phyloP scores from a whole-genome alignment of 2,888 invertebrate species.

The Noctua janthina region DNA sequence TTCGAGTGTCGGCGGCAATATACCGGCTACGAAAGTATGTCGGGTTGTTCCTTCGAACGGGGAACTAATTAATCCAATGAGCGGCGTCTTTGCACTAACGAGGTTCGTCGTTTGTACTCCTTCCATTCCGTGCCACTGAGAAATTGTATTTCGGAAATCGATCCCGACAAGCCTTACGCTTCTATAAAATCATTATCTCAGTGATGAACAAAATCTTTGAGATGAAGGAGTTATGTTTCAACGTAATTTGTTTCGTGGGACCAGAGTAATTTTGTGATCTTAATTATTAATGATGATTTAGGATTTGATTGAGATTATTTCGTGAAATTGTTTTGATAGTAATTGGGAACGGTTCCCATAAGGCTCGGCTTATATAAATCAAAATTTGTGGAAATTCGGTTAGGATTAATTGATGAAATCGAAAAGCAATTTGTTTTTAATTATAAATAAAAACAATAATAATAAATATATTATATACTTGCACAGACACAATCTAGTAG shows the following conservation, averaged over 20 bases:
- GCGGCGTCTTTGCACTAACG: conserved; percentile 86
- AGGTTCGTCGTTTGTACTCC: conserved; percentile 85
- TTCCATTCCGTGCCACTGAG: conserved; percentile 76
- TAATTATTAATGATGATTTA: conserved; percentile 59
- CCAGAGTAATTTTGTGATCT: conserved; percentile 50
- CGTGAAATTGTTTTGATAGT: conserved; percentile 42
- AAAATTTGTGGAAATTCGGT: neutral
- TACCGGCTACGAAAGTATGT: conserved; percentile 78
- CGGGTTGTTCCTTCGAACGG: conserved; percentile 80
- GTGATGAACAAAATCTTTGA: conserved; percentile 50
- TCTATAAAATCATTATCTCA: conserved; percentile 63
- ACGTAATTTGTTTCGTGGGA: conserved; percentile 52
- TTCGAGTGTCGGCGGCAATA: conserved; percentile 72
- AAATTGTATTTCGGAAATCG: conserved; percentile 83
- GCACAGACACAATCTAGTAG: too few species aligned
- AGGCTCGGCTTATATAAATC: conserved; percentile 30
- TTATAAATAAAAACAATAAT: too few species aligned
- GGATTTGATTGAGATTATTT: conserved; percentile 57
- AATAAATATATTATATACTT: too few species aligned
- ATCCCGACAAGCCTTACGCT: conserved; percentile 71
- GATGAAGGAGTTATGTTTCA: conserved; percentile 56
- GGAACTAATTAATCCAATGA: conserved; percentile 89
- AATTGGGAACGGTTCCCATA: conserved; percentile 17
- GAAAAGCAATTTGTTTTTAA: neutral
- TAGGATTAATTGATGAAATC: neutral